A percentile compares a stretch with the other conserved stretches of the same genome.
These are phyloP conservation scores for Scrobipalpa atriplicella DNA, from an alignment of 2,888 invertebrate species.

Conservation along the genomic window DNA sequence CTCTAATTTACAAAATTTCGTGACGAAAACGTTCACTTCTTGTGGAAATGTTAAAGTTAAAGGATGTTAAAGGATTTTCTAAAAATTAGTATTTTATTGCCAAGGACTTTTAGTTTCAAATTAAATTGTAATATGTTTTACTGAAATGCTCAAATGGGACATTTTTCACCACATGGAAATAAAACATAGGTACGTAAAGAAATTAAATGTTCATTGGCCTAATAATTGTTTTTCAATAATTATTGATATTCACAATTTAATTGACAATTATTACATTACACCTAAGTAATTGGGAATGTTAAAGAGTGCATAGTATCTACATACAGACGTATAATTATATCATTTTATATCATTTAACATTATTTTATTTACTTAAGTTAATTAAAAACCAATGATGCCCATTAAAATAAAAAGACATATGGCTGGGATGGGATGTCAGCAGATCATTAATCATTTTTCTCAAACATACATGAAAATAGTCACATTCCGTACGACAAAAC, in stretches of 20 bases:
- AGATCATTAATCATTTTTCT: not conserved
- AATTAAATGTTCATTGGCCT: slow-evolving; percentile 3
- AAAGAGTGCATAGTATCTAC: not conserved
- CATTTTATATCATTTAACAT: too few species aligned
- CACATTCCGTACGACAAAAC: too few species aligned
- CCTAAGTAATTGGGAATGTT: slow-evolving; percentile 26
- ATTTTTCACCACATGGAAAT: not conserved
- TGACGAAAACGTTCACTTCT: slow-evolving; percentile 44
- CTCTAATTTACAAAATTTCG: slow-evolving; percentile 47
- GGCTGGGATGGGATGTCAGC: not conserved
- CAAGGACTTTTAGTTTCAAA: not conserved
- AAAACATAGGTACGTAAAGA: not conserved
- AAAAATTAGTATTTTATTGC: slow-evolving; percentile 26
- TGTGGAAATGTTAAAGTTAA: slow-evolving; percentile 26
- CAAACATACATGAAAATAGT: too few species aligned
- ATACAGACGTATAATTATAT: too few species aligned
- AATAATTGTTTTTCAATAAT: not conserved
- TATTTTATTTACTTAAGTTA: too few species aligned
- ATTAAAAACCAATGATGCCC: not conserved
- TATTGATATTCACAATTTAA: slow-evolving; percentile 22
- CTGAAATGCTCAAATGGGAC: not conserved
- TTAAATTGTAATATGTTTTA: not conserved
- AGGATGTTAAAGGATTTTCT: slow-evolving; percentile 23
- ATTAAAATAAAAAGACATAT: not conserved
- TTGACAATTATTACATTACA: slow-evolving; percentile 42